phyloP scores from a whole-genome alignment of 2,113 vertebrate genomes.

The Grallaria varia region DNA sequence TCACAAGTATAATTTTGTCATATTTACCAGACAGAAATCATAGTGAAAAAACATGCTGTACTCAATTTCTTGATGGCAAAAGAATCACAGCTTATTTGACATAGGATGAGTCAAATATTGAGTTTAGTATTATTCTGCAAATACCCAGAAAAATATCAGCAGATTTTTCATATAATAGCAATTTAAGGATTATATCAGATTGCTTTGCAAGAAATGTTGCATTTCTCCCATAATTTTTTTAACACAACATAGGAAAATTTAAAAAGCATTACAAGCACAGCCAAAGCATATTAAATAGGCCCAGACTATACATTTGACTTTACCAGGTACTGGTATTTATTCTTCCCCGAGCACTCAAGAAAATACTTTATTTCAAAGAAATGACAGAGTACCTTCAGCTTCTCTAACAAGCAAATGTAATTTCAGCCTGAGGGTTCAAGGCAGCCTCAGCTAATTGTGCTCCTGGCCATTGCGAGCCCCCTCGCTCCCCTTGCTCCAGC shows the following conservation, averaged over 20 bases:
- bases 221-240: background rate
- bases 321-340: background rate
- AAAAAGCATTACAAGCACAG: background rate
- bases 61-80: background rate
- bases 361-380: constrained; percentile 6
- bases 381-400: background rate
- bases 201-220: background rate
- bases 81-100: background rate
- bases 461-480: background rate
- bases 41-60: fast-evolving
- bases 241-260: background rate
- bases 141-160: background rate
- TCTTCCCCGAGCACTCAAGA: background rate
- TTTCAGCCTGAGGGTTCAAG: background rate
- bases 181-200: background rate
- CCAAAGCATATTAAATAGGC: background rate
- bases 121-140: background rate
- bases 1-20: background rate
- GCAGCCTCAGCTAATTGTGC: background rate
- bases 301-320: background rate
- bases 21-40: background rate
- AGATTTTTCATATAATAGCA: background rate
- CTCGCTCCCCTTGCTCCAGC: background rate
- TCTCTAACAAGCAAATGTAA: background rate
- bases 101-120: background rate